Percentiles rank a stretch among this genome's conserved stretches.
Evolutionary conservation across 1,140 invertebrate genomes (phyloP).

Genomic region (Pogonomyrmex californicus): DNA sequence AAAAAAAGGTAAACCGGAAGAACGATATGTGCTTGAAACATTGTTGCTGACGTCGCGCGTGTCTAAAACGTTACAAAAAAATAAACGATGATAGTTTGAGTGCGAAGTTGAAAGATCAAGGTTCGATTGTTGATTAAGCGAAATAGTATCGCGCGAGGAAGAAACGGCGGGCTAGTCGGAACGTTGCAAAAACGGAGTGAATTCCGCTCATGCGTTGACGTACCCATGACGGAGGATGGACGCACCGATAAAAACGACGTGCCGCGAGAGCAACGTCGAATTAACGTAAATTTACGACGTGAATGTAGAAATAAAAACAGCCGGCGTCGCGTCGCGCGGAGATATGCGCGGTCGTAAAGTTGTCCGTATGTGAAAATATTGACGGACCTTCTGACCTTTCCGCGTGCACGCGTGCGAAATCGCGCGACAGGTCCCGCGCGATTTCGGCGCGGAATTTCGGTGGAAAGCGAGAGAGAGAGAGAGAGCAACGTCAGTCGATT

Average conservation of each 20-base stretch:
- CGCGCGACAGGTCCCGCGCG: background rate
- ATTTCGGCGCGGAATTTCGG: slow-evolving; percentile 13
- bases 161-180: background rate
- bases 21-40: background rate
- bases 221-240: background rate
- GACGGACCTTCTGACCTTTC: slow-evolving; percentile 21
- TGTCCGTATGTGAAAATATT: slow-evolving; percentile 35
- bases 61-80: slow-evolving; percentile 4
- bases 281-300: slow-evolving; percentile 27
- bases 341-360: slow-evolving; percentile 31
- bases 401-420: background rate
- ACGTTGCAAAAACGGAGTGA: background rate
- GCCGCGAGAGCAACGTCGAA: slow-evolving; percentile 19
- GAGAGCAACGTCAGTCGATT: background rate
- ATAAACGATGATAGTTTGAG: slow-evolving; percentile 4
- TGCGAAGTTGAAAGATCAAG: slow-evolving; percentile 36
- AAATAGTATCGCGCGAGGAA: background rate
- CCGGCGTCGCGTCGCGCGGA: background rate
- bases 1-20: background rate
- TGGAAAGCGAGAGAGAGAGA: background rate
- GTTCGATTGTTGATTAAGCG: slow-evolving; percentile 15
- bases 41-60: background rate
- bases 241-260: slow-evolving; percentile 10
- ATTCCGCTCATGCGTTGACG: background rate
- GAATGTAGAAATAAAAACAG: slow-evolving; percentile 15